These are phyloP conservation scores for Halyomorpha halys DNA, from an alignment of 1,140 invertebrate species.

Conservation along the genomic window DNA sequence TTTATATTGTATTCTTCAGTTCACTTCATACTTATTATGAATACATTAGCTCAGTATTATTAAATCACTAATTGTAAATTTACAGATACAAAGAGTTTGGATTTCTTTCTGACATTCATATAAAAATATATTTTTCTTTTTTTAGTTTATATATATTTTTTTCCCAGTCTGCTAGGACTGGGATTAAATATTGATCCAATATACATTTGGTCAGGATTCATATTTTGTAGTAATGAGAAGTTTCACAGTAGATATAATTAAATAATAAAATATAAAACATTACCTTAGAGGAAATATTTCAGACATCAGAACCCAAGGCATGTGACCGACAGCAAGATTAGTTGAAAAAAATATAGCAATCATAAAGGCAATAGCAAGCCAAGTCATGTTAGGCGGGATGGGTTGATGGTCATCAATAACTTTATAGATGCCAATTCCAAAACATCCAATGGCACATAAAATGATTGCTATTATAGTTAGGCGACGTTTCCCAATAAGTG, in stretches of 20 bases:
- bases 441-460: not conserved
- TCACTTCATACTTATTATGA: no score
- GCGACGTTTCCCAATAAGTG: not conserved
- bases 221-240: no score
- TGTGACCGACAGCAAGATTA: conserved; percentile 28
- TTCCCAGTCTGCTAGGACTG: no score
- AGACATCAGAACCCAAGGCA: conserved; percentile 30
- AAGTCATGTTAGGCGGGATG: conserved; percentile 11
- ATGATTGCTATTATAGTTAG: not conserved
- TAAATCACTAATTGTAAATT: no score
- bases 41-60: no score
- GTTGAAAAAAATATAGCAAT: conserved; percentile 28
- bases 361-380: conserved; percentile 29
- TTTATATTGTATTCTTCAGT: no score
- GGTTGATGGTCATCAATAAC: not conserved
- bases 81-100: no score
- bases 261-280: not conserved
- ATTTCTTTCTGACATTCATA: no score
- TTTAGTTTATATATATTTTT: no score
- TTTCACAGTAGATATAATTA: not conserved
- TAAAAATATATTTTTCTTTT: no score
- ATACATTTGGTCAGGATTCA: no score
- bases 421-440: not conserved
- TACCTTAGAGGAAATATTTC: conserved; percentile 31
- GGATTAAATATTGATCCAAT: no score